These are phyloP conservation scores for Mamestra brassicae DNA, from an alignment of 2,888 invertebrate species.

Conservation along the genomic window DNA sequence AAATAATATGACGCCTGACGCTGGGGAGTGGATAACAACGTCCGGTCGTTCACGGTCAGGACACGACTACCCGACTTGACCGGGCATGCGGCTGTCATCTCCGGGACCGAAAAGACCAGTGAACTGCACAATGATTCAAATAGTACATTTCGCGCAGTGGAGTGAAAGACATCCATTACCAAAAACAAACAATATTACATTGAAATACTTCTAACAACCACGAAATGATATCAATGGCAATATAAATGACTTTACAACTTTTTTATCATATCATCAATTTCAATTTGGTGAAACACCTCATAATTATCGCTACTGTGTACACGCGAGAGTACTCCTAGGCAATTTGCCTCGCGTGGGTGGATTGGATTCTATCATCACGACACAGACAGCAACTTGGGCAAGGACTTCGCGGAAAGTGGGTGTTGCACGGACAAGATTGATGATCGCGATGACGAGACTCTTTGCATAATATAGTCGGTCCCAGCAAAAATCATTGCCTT, in stretches of 20 bases:
- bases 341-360: conserved; percentile 35
- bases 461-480: conserved; percentile 10
- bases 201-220: conserved; percentile 32
- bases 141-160: not conserved
- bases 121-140: no score
- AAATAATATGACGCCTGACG: conserved; percentile 51
- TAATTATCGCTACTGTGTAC: conserved; percentile 41
- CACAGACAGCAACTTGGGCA: conserved; percentile 12
- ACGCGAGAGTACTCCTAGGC: conserved; percentile 30
- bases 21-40: conserved; percentile 53
- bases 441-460: conserved; percentile 31
- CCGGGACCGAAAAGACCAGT: not conserved
- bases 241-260: conserved; percentile 31
- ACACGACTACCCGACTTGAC: conserved; percentile 23
- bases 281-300: conserved; percentile 53
- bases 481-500: conserved; percentile 12
- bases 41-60: conserved; percentile 33
- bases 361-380: conserved; percentile 37
- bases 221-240: conserved; percentile 40
- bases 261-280: conserved; percentile 54
- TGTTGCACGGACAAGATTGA: conserved; percentile 37
- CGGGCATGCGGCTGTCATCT: not conserved
- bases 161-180: conserved; percentile 2
- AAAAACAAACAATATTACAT: conserved; percentile 13
- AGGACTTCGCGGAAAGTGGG: conserved; percentile 18